Conservation (phyloP, 2,113 vertebrate species). For the Fregata magnificens region DNA sequence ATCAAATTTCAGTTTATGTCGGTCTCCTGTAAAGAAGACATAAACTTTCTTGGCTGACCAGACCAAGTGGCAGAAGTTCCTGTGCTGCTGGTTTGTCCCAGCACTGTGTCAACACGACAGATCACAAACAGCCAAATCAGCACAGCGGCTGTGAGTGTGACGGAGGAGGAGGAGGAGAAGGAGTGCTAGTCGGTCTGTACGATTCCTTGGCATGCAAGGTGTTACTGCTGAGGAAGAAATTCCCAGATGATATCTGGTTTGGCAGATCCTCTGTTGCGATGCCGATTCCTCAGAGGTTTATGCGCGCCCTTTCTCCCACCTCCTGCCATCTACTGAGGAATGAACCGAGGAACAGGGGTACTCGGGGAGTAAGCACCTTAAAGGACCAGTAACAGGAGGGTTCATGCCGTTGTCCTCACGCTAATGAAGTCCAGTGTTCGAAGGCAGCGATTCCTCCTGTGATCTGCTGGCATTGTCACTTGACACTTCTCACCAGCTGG, state of each 20-base stretch:
- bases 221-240: not conserved
- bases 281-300: not conserved
- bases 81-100: not conserved
- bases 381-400: not conserved
- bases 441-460: not conserved
- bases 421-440: not conserved
- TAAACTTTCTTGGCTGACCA: not conserved
- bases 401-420: not conserved
- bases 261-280: not conserved
- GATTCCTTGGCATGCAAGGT: not conserved
- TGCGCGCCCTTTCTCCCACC: not conserved
- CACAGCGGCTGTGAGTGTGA: not conserved
- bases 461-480: not conserved
- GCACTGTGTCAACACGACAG: not conserved
- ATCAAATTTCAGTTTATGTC: not conserved
- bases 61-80: not conserved
- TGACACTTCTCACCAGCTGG: constrained; percentile 29
- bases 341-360: not conserved
- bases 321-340: not conserved
- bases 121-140: not conserved
- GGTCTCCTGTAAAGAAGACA: not conserved
- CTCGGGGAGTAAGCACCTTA: rapidly evolving
- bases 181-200: not conserved
- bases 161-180: not conserved
- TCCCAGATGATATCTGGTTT: not conserved